Conservation (phyloP, 2,888 invertebrate genomes). For the Cecidostiba fungosa region DNA sequence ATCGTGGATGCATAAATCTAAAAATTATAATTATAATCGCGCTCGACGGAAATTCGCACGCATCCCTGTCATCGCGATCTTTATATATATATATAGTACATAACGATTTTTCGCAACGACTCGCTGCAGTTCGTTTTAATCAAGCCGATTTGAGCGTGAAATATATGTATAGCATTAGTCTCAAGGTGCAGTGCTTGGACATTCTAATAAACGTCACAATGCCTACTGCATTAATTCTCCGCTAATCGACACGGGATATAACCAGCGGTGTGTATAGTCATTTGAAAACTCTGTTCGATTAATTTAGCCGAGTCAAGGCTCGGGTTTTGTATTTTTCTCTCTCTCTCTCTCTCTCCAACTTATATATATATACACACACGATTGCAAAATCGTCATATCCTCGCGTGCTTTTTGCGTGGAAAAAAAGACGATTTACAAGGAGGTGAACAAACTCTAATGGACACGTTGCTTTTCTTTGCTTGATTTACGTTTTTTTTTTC, state of each 20-base stretch:
- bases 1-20: no score
- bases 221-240: neutral
- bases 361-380: no score
- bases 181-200: neutral
- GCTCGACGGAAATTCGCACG: neutral
- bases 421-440: constrained; percentile 16
- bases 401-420: neutral
- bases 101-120: neutral
- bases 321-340: neutral
- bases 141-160: neutral
- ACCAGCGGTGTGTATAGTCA: neutral
- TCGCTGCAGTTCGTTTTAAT: neutral
- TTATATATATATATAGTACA: no score
- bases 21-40: no score
- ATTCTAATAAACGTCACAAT: constrained; percentile 6
- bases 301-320: constrained; percentile 28
- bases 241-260: neutral
- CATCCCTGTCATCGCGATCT: neutral
- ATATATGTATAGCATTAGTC: neutral
- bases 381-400: neutral
- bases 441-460: constrained; percentile 30
- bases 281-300: neutral
- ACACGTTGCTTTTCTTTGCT: neutral
- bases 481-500: neutral
- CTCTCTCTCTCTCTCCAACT: neutral